These are phyloP conservation scores for Cynaeus angustus DNA, from an alignment of 2,888 invertebrate species.

Conservation along the genomic window DNA sequence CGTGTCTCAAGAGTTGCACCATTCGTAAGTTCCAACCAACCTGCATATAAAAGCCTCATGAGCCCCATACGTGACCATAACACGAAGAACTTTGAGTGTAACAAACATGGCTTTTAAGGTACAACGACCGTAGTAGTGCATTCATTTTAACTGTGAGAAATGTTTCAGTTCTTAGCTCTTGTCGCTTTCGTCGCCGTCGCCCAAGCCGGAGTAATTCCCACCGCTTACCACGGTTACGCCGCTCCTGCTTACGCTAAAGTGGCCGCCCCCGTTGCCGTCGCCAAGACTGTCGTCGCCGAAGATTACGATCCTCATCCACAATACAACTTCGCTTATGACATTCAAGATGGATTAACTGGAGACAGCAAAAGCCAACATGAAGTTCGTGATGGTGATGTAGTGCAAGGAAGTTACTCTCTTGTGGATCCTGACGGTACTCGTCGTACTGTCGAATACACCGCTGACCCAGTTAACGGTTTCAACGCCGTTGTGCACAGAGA, in stretches of 20 bases:
- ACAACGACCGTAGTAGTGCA: conserved; percentile 16
- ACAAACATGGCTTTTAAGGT: conserved; percentile 57
- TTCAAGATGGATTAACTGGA: conserved; percentile 75
- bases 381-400: conserved; percentile 77
- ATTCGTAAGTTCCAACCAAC: conserved; percentile 46
- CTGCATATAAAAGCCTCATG: conserved; percentile 50
- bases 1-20: conserved; percentile 53
- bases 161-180: conserved; percentile 45
- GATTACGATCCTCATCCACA: conserved; percentile 71
- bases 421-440: conserved; percentile 77
- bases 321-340: conserved; percentile 76
- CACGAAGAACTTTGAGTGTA: conserved; percentile 33
- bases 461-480: conserved; percentile 73
- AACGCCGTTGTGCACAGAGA: conserved; percentile 75
- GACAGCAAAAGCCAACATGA: conserved; percentile 77
- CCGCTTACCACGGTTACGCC: conserved; percentile 64
- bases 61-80: conserved; percentile 33
- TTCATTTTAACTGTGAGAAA: conserved; percentile 4
- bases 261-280: conserved; percentile 56
- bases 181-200: conserved; percentile 61
- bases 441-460: conserved; percentile 78
- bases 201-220: conserved; percentile 69
- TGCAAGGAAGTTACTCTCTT: conserved; percentile 75
- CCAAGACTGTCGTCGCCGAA: conserved; percentile 59
- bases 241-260: conserved; percentile 53